Evolutionary conservation across 2,113 vertebrate genomes (phyloP).

Genomic region (Larimichthys polyactis): DNA sequence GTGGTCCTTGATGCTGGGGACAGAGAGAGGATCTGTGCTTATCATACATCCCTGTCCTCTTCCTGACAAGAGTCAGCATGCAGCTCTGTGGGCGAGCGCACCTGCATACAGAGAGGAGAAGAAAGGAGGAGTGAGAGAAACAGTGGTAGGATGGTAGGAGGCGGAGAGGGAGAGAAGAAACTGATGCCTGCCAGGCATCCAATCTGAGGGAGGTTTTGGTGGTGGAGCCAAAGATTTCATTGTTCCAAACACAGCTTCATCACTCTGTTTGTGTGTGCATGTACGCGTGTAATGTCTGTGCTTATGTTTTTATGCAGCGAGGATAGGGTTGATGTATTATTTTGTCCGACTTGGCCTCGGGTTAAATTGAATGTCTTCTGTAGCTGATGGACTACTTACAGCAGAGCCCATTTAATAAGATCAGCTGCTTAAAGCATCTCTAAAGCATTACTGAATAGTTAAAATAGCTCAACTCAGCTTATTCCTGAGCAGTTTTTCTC

Average conservation of each 20-base stretch:
- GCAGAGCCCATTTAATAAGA: constrained; percentile 71
- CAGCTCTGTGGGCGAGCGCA: constrained; percentile 70
- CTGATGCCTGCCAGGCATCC: constrained; percentile 68
- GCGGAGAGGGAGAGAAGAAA: constrained; percentile 61
- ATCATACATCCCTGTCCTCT: constrained; percentile 65
- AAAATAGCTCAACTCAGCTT: constrained; percentile 66
- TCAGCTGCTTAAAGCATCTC: constrained; percentile 68
- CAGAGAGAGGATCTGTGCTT: constrained; percentile 58
- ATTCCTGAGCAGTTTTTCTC: constrained; percentile 57
- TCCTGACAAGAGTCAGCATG: constrained; percentile 73
- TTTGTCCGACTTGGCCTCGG: constrained; percentile 45
- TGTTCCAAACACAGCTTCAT: constrained; percentile 65
- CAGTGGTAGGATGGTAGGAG: constrained; percentile 54
- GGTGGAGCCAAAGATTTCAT: constrained; percentile 65
- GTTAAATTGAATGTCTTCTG: constrained; percentile 71
- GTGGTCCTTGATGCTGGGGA: constrained; percentile 41
- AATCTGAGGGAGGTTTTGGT: constrained; percentile 66
- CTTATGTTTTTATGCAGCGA: constrained; percentile 31
- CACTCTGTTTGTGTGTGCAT: constrained; percentile 43
- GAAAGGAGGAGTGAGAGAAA: constrained; percentile 48
- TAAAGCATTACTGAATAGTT: constrained; percentile 68
- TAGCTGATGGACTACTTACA: constrained; percentile 63
- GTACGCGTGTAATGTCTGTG: constrained; percentile 40
- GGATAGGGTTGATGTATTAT: constrained; percentile 43
- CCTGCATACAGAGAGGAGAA: constrained; percentile 73